A percentile compares a stretch with the other conserved stretches of the same genome.
Conservation (phyloP, 2,888 invertebrate genomes). For the Pterostichus niger region DNA sequence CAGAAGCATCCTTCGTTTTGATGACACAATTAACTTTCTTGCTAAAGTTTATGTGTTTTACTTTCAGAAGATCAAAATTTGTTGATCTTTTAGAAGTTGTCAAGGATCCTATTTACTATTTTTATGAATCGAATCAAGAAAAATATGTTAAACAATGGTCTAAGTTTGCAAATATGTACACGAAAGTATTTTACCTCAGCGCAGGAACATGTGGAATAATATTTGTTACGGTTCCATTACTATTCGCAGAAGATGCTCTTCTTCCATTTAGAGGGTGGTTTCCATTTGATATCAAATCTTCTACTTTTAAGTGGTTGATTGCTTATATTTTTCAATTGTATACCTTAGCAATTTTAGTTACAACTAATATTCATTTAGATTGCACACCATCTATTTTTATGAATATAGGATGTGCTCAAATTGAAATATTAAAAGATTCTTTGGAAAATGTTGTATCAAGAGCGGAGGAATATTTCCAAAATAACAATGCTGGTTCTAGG, state of each 20-base stretch:
- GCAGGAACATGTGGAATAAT: slow-evolving; percentile 56
- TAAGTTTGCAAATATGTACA: slow-evolving; percentile 57
- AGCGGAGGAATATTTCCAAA: slow-evolving; percentile 4
- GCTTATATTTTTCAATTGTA: slow-evolving; percentile 68
- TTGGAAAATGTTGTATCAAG: slow-evolving; percentile 62
- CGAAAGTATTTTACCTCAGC: slow-evolving; percentile 64
- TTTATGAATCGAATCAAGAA: slow-evolving; percentile 64
- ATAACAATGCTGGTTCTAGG: not conserved
- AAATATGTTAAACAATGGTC: slow-evolving; percentile 65
- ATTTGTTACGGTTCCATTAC: slow-evolving; percentile 68
- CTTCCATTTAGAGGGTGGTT: slow-evolving; percentile 70
- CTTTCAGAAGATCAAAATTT: slow-evolving; percentile 66
- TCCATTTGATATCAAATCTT: slow-evolving; percentile 68
- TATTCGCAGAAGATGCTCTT: slow-evolving; percentile 60
- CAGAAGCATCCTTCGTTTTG: slow-evolving; percentile 69
- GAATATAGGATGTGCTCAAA: slow-evolving; percentile 68
- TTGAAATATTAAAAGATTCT: slow-evolving; percentile 68
- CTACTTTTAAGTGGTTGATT: slow-evolving; percentile 56
- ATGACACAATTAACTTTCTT: slow-evolving; percentile 69
- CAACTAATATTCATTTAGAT: slow-evolving; percentile 69
- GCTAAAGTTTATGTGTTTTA: slow-evolving; percentile 68
- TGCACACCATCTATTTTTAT: slow-evolving; percentile 68
- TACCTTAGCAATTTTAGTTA: slow-evolving; percentile 67
- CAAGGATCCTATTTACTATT: slow-evolving; percentile 62
- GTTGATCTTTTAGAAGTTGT: slow-evolving; percentile 67